Base-by-base conservation (phyloP, 2,797 vertebrate genomes). In the Cyclura pinguis region DNA sequence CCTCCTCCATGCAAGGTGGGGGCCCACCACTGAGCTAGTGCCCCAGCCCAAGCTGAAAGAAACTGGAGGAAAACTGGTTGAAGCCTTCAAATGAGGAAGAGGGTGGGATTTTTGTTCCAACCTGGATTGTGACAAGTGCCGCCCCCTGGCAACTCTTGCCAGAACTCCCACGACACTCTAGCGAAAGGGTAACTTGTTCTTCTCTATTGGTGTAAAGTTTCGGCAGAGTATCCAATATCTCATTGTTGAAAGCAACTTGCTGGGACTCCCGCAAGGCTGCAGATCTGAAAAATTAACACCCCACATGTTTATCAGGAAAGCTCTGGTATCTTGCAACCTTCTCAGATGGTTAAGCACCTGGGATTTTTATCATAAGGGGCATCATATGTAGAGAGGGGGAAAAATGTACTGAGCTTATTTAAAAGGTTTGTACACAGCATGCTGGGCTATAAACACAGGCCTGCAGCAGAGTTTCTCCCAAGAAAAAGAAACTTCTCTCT, bases 261-360 rank as follows among this genome's bases (percentile, higher is more conserved):
- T 99, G 98, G 74, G 98, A 98, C 94, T 99, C 99, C 69, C 98
- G 97, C 88, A 98, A 95, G n/a, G 98, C 98, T 91, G 99, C 98
- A 95, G 97, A 96, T 96, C 99, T 99, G 96, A 87, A 95, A 96
- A 93, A 92, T 90, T 86, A 88, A 85, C 22, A 84, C 93, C 2
- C n/a, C n/a, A 88, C 88, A 83, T 18, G 50, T 84, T 93, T 78
- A 89, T 0, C 27, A 38, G 29, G 14, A 50, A 27, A 12, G 4
- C 27, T 35, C 24, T 38, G 38, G 50, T 47, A 4, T 47, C 20
- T 24, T 32, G 16, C 69, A 59, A 47, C 22, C 5, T 73, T 2
- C 29, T 84, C 80, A 35, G 59, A 47, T 9, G 0, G 27, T 29
- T 72, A 57, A 29, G 42, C 18, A 35, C 3, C 1, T 74, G 10